phyloP scores from a whole-genome alignment of 2,888 invertebrate species.

The Empis stercorea region DNA sequence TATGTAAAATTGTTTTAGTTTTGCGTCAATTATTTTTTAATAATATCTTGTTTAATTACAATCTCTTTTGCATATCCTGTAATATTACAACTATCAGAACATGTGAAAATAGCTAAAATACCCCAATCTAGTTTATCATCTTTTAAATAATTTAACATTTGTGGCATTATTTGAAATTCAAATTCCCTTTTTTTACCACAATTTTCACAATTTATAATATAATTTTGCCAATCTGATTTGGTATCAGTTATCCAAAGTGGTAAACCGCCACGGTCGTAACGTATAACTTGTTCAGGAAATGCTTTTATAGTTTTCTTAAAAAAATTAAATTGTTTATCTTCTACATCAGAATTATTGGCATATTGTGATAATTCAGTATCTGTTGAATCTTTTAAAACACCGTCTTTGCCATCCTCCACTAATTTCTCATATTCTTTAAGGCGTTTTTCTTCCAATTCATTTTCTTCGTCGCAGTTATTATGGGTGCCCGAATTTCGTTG shows the following conservation, averaged over 20 bases:
- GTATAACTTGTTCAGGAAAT: constrained; percentile 67
- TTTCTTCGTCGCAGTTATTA: constrained; percentile 24
- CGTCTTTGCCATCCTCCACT: constrained; percentile 40
- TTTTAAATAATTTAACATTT: constrained; percentile 55
- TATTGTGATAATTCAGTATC: constrained; percentile 59
- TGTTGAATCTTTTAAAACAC: constrained; percentile 47
- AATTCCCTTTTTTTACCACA: constrained; percentile 69
- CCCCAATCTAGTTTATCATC: constrained; percentile 83
- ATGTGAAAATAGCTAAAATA: constrained; percentile 72
- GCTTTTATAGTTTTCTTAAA: constrained; percentile 58
- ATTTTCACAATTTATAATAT: constrained; percentile 57
- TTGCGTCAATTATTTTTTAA: too few relatives aligned
- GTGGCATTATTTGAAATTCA: constrained; percentile 89
- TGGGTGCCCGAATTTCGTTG: constrained; percentile 26
- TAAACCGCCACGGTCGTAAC: constrained; percentile 64
- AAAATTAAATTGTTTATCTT: constrained; percentile 64
- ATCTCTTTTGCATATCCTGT: constrained; percentile 64
- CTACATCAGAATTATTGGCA: constrained; percentile 37
- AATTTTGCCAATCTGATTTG: constrained; percentile 31
- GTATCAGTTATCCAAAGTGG: constrained; percentile 71
- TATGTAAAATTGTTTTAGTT: too few relatives aligned
- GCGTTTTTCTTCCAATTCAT: constrained; percentile 21
- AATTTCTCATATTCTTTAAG: constrained; percentile 42
- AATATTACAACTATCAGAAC: constrained; percentile 58
- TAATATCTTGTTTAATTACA: constrained; percentile 71